Conservation (phyloP, 2,888 invertebrate genomes). For the Lycaena phlaeas region DNA sequence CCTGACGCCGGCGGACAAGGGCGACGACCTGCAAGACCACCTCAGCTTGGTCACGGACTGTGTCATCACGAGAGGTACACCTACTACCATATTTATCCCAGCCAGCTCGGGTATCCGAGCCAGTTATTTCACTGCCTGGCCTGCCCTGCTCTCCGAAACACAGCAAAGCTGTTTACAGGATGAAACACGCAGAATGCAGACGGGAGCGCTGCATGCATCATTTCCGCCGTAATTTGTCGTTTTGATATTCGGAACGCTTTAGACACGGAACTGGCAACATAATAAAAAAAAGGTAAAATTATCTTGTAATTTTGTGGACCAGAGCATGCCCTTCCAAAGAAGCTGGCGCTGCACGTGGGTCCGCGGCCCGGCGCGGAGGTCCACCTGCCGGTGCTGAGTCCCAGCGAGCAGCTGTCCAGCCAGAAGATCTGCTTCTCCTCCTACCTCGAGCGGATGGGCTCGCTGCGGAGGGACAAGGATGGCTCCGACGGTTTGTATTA, state of each 20-base stretch:
- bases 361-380: slow-evolving; percentile 73
- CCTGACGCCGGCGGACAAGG: slow-evolving; percentile 28
- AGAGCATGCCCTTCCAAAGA: slow-evolving; percentile 37
- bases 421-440: slow-evolving; percentile 84
- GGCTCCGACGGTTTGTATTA: slow-evolving; percentile 20
- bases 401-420: slow-evolving; percentile 84
- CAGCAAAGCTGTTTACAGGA: no score
- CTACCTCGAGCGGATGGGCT: slow-evolving; percentile 80
- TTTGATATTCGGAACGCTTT: no score
- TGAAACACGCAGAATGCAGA: no score
- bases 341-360: slow-evolving; percentile 60
- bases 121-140: no score
- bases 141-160: no score
- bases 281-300: no score
- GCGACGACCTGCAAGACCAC: slow-evolving; percentile 27
- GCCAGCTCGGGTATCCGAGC: no score
- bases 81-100: no score
- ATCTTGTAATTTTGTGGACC: no score
- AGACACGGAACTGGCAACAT: no score
- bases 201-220: no score
- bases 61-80: slow-evolving; percentile 15
- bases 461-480: slow-evolving; percentile 33
- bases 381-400: slow-evolving; percentile 80
- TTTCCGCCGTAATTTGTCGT: no score
- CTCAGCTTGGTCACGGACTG: slow-evolving; percentile 41